These are phyloP conservation scores for Emys orbicularis DNA, from an alignment of 2,797 vertebrate genomes.

Conservation along the genomic window DNA sequence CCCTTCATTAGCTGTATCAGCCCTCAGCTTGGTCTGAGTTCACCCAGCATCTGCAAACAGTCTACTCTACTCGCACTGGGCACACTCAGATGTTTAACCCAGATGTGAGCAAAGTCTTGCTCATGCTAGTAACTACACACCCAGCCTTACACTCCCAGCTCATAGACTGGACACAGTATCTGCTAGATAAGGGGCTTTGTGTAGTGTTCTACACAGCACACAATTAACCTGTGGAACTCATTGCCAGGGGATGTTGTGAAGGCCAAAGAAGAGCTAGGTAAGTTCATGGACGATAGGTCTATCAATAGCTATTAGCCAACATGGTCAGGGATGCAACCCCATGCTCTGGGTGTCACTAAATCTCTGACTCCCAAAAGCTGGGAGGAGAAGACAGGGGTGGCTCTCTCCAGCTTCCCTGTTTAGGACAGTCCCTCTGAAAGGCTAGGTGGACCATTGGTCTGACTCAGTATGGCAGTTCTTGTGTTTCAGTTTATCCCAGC, in stretches of 20 bases:
- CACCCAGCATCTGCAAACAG: background rate
- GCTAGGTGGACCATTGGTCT: background rate
- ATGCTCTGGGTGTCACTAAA: too few relatives aligned
- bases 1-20: background rate
- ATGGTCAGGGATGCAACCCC: background rate
- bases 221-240: background rate
- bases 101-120: background rate
- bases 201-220: background rate
- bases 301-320: background rate
- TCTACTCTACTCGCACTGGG: too few relatives aligned
- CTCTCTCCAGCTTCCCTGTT: too few relatives aligned
- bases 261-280: background rate
- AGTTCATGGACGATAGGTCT: background rate
- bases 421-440: too few relatives aligned
- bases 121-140: too few relatives aligned
- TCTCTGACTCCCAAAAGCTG: background rate
- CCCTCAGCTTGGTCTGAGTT: background rate
- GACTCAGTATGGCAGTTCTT: background rate
- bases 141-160: too few relatives aligned
- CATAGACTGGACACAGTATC: too few relatives aligned
- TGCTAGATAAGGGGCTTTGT: background rate
- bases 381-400: too few relatives aligned
- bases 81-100: too few relatives aligned
- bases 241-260: background rate
- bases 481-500: background rate